Percentiles rank a stretch among this genome's conserved stretches.
phyloP scores from a whole-genome alignment of 2,113 vertebrate species.

The Craseonycteris thonglongyai region DNA sequence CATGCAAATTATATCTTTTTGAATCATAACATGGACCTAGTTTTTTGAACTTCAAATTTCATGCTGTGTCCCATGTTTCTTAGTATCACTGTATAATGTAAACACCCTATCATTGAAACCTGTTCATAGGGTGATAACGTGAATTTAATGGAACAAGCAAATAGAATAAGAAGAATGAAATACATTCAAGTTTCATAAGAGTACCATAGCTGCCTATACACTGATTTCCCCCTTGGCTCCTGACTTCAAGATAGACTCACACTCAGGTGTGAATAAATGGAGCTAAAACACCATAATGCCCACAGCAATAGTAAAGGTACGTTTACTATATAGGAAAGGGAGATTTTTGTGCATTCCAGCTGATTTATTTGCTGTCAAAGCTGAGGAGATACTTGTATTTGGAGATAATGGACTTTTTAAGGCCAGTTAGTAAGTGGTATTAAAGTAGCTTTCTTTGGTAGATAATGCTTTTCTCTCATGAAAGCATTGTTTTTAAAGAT shows the following conservation, averaged over 20 bases:
- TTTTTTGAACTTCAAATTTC: slow-evolving; percentile 28
- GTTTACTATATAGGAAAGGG: not conserved
- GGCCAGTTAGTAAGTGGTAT: not conserved
- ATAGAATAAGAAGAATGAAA: not conserved
- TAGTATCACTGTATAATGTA: slow-evolving; percentile 8
- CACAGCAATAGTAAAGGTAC: not conserved
- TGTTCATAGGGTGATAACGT: not conserved
- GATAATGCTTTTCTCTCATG: not conserved
- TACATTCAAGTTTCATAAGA: not conserved
- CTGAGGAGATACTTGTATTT: not conserved
- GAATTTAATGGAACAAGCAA: slow-evolving; percentile 22
- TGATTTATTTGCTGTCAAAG: slow-evolving; percentile 28
- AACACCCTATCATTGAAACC: not conserved
- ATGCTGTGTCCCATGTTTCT: not conserved
- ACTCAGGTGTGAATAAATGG: not conserved
- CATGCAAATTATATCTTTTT: not conserved
- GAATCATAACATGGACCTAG: not conserved
- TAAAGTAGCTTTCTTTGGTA: slow-evolving; percentile 21
- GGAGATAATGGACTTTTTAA: not conserved
- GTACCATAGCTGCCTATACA: not conserved
- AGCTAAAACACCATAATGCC: not conserved
- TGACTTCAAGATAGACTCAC: not conserved
- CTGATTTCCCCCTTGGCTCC: not conserved
- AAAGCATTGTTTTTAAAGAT: not conserved
- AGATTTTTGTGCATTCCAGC: not conserved